These are phyloP conservation scores for Oegoconia quadripuncta DNA, from an alignment of 2,888 invertebrate species.

Conservation along the genomic window DNA sequence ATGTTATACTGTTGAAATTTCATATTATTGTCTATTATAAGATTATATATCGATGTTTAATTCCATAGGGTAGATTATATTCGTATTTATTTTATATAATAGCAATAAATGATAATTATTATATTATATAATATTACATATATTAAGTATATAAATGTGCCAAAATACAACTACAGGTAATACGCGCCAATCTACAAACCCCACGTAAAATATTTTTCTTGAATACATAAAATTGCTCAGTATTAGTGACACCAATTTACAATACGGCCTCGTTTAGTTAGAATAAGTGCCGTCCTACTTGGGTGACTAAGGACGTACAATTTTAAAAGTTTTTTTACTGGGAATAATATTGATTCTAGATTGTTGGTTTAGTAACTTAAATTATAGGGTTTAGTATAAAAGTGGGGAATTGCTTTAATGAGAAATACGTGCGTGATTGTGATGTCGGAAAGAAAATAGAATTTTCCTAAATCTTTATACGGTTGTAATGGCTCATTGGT, in stretches of 20 bases:
- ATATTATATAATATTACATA: conserved; percentile 34
- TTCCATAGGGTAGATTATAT: conserved; percentile 42
- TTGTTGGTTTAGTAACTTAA: too few relatives aligned
- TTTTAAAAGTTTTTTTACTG: not conserved
- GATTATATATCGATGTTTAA: conserved; percentile 47
- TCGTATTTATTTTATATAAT: conserved; percentile 29
- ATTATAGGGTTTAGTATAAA: not conserved
- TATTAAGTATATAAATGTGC: conserved; percentile 40
- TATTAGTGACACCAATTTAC: conserved; percentile 35
- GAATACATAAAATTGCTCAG: conserved; percentile 41
- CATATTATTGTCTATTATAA: conserved; percentile 35
- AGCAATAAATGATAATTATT: conserved; percentile 18
- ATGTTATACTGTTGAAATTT: conserved; percentile 42
- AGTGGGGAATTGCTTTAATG: not conserved
- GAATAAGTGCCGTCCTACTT: conserved; percentile 2
- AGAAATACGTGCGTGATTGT: not conserved
- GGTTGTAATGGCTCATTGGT: not conserved
- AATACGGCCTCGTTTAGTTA: not conserved
- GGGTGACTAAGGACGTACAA: not conserved
- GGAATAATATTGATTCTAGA: not conserved
- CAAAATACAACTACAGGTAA: conserved; percentile 68
- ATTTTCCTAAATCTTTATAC: too few relatives aligned
- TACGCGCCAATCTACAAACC: conserved; percentile 50
- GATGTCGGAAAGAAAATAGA: not conserved
- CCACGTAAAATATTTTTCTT: conserved; percentile 24